phyloP scores from a whole-genome alignment of 2,888 invertebrate species.

The Patella caerulea region DNA sequence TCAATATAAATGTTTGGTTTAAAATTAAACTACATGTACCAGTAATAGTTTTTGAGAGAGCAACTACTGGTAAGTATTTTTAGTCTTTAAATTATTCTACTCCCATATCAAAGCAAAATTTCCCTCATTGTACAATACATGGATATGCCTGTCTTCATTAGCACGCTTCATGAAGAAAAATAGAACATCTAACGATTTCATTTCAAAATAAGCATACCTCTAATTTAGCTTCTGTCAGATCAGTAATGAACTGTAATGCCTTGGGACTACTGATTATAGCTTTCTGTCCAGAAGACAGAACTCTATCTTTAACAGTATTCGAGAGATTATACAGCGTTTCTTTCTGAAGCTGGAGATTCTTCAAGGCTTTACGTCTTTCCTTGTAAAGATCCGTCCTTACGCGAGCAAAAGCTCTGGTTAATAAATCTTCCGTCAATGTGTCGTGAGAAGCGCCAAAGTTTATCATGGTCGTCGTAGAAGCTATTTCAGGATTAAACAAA shows the following conservation, averaged over 20 bases:
- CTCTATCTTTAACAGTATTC: constrained; percentile 53
- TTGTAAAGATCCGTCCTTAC: constrained; percentile 64
- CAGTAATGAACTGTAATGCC: constrained; percentile 59
- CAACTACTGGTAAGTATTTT: too few species aligned
- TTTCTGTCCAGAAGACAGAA: constrained; percentile 52
- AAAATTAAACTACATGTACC: too few species aligned
- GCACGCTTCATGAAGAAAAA: too few species aligned
- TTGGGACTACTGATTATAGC: constrained; percentile 58
- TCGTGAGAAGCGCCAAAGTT: constrained; percentile 68
- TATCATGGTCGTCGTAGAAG: constrained; percentile 64
- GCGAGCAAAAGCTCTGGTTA: constrained; percentile 64
- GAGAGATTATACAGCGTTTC: constrained; percentile 55
- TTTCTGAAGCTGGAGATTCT: constrained; percentile 55
- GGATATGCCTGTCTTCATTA: too few species aligned
- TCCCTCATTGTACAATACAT: too few species aligned
- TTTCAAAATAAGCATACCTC: constrained; percentile 42
- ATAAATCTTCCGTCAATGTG: constrained; percentile 66
- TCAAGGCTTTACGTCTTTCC: constrained; percentile 60
- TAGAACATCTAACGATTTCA: too few species aligned
- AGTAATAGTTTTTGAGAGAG: too few species aligned
- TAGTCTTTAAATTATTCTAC: too few species aligned
- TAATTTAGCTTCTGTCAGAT: constrained; percentile 60
- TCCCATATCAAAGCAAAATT: too few species aligned
- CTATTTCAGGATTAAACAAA: constrained; percentile 60
- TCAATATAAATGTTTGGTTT: too few species aligned